A percentile compares a stretch with the other conserved stretches of the same genome.
Conservation (phyloP, 2,797 vertebrate genomes). For the Steatocranus sp. region DNA sequence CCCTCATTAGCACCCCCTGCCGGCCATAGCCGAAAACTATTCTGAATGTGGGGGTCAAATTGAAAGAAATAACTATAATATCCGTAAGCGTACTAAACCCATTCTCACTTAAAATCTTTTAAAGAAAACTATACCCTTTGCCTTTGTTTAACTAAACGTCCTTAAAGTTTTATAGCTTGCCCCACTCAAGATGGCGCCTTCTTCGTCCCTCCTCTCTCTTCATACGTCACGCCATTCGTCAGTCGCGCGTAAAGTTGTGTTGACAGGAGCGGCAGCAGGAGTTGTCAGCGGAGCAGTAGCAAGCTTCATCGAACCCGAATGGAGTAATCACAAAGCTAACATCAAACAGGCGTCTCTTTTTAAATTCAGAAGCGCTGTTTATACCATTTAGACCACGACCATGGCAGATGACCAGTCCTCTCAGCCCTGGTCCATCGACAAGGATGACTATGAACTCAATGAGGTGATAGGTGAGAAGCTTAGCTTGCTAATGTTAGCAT, state of each 20-base stretch:
- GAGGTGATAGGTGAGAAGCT: constrained; percentile 93
- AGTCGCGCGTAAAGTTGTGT: constrained; percentile 65
- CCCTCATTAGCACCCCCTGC: constrained; percentile 9
- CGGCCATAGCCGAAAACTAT: neutral
- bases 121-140: neutral
- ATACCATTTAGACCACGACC: constrained; percentile 30
- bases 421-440: constrained; percentile 90
- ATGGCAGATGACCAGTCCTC: constrained; percentile 88
- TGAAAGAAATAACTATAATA: neutral
- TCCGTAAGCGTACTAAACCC: neutral
- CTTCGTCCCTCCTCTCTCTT: neutral
- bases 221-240: constrained; percentile 42
- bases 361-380: neutral
- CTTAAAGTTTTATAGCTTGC: neutral
- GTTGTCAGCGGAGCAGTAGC: constrained; percentile 62
- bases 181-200: constrained; percentile 71
- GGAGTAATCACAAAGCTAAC: constrained; percentile 49
- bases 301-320: constrained; percentile 53
- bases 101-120: neutral
- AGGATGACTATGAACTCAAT: constrained; percentile 93
- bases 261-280: constrained; percentile 69
- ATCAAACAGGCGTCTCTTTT: neutral
- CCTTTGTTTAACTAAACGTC: too few species aligned
- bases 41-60: neutral
- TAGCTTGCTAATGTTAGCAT: constrained; percentile 63